Base-by-base conservation (phyloP, 1,140 invertebrate genomes). In the Lepidotrigona ventralis region DNA sequence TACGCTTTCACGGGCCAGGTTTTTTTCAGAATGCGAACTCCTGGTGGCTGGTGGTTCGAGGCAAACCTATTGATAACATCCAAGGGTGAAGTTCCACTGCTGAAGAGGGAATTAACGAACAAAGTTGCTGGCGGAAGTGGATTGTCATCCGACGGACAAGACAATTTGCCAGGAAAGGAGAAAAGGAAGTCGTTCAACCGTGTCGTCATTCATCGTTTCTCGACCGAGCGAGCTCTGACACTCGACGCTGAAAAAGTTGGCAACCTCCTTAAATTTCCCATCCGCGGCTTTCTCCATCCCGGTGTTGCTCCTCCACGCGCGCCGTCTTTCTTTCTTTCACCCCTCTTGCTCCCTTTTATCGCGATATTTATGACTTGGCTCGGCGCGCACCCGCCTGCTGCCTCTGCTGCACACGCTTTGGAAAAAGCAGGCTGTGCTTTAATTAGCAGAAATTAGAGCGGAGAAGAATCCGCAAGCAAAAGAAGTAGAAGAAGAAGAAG, bases 401-500 rank as follows among this genome's bases (percentile, higher is more conserved):
- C 39, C 11, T n/a, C n/a, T 8, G 33, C 71, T 51, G 17, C 23
- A 33, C 33, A 2, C 54, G 23, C 74, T 78, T 78, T 69, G n/a
- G 73, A 33, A 66, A 63, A 39, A 29, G 60, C 68, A 21, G 21
- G 12, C 66, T 56, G 70, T 63, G 64, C 60, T 86, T 84, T 83
- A 88, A 88, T 88, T 88, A 87, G 78, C 70, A 64, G 58, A 85
- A 81, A 88, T 85, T 71, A 64, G 70, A 46, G 15, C 39, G 72
- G 29, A 46, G 66, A 86, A 80, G 76, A 87, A 80, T 54, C 60
- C 33, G 68, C 26, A 26, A 70, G 39, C 33, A 60, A 54, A 74
- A 39, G 73, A 60, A 46, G 73, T 39, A 60, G 29, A 53, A 29
- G 70, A 72, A 53, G 51, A 11, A 75, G 33, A 63, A 21, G 29